Base-by-base conservation (phyloP, 2,888 invertebrate genomes). In the Vesta saturnalis region DNA sequence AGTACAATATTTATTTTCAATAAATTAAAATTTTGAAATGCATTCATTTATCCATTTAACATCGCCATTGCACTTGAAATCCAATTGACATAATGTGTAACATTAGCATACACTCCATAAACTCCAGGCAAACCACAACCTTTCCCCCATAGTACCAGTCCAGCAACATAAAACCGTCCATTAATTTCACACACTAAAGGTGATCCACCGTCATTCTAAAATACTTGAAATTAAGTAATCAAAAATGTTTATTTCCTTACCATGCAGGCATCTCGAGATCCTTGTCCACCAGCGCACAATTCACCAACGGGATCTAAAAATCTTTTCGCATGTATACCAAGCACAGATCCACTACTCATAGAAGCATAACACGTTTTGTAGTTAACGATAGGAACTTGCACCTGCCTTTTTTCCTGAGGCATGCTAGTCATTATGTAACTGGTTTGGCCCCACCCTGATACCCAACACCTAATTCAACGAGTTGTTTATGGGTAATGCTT, bases 371-470 rank as follows among this genome's bases (percentile, higher is more conserved):
- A 84, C 0, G 86, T 86, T 0, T 83, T 83, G n/a, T 89, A 85
- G 12, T 86, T 85, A 2, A 92, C 85, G 39, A 95, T 87, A 0
- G 91, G 90, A 0, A 95, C 90, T 69, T 91, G 92, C 0, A 94
- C 93, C 82, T 94, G 89, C 78, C 91, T 92, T 79, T 92, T 83
- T 23, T 92, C 90, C 81, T 81, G 87, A 3, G 82, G 82, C 0
- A 80, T 79, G 62, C 80, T 79, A 47, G 69, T 69, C 0, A 56
- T 85, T 8, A 55, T 77, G 70, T 92, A 96, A 73, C 91, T 89
- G 73, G 93, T 87, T 80, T 94, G 93, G n/a, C 96, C 96, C 95
- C 95, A 96, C 8, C 96, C 96, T 10, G 92, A 86, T 0, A 93
- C 92, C 85, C 86, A 87, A 77, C 91, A 91, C 69, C 85, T 85